Base-by-base conservation (phyloP, 2,888 invertebrate species). In the Drosophila vallismaia region DNA sequence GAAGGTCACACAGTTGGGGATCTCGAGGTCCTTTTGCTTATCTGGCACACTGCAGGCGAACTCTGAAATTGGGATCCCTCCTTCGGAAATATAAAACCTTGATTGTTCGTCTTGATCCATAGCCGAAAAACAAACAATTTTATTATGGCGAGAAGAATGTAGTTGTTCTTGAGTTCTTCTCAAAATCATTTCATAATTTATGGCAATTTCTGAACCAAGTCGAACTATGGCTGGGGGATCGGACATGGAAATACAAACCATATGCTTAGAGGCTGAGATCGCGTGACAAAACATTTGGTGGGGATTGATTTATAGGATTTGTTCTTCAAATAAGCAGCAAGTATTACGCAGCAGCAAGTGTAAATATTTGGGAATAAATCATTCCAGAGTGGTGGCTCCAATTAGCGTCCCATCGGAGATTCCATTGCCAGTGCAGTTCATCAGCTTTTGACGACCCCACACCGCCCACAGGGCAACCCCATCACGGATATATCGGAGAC, bases 161-260 rank as follows among this genome's bases (percentile, higher is more conserved):
- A 63, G 55, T 48, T 59, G 26, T 53, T 69, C 14, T 59, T 44
- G 28, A 26, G 48, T 24, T 57, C 33, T 50, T 63, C 64, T 54
- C 58, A 19, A 75, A 79, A 77, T 75, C 69, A 64, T 78, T 71
- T 52, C 62, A 56, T 86, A 71, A 82, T 82, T 82, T 82, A 82
- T 86, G 71, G 56, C 76, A 29, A 64, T 74, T 62, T 62, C 68
- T 73, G 83, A 86, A 73, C 77, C 77, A 71, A 78, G 74, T 56
- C 51, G 54, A 36, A 44, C 28, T 46, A 53, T 44, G 45, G 50
- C 62, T 58, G 24, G 66, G 33, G 42, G 49, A 8, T 31, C 60
- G 57, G 60, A 72, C 56, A 36, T 74, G 71, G 71, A 82, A 78
- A 76, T 66, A 59, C 59, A 69, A 68, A 75, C 71, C 86, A 83